Percentiles rank a stretch among this genome's conserved stretches.
These are phyloP conservation scores for Melopsittacus undulatus DNA, from an alignment of 2,797 vertebrate genomes.

Conservation along the genomic window DNA sequence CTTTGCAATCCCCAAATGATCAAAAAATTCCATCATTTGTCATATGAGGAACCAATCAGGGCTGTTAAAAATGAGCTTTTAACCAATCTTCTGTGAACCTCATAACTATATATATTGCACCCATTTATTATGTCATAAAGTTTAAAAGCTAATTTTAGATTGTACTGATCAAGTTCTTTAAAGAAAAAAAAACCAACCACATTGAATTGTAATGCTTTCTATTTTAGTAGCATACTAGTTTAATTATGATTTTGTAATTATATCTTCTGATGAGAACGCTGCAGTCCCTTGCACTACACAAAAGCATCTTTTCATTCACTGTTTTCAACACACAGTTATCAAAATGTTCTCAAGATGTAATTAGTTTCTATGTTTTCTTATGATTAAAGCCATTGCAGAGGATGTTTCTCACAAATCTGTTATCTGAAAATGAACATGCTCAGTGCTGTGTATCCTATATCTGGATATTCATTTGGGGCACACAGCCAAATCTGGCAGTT, in stretches of 20 bases:
- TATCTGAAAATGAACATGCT: background rate
- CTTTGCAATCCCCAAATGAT: background rate
- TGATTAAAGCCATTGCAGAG: constrained; percentile 48
- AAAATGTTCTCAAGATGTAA: constrained; percentile 41
- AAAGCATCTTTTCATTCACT: constrained; percentile 18
- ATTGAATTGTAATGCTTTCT: background rate
- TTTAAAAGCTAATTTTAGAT: background rate
- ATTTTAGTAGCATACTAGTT: background rate
- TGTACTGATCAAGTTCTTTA: background rate
- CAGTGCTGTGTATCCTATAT: constrained; percentile 38
- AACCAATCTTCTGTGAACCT: background rate
- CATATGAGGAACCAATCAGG: background rate
- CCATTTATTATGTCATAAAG: background rate
- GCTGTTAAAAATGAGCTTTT: background rate
- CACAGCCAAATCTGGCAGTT: constrained; percentile 53
- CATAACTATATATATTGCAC: background rate
- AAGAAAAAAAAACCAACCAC: background rate
- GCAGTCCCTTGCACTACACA: background rate
- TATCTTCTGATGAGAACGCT: constrained; percentile 3
- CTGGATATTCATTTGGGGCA: constrained; percentile 44
- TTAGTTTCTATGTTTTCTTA: constrained; percentile 59
- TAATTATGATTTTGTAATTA: constrained; percentile 35
- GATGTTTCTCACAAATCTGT: constrained; percentile 40
- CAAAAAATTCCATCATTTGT: background rate
- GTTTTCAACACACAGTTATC: constrained; percentile 50